Conservation (phyloP, 2,888 invertebrate species). For the Pterobdella sp. region DNA sequence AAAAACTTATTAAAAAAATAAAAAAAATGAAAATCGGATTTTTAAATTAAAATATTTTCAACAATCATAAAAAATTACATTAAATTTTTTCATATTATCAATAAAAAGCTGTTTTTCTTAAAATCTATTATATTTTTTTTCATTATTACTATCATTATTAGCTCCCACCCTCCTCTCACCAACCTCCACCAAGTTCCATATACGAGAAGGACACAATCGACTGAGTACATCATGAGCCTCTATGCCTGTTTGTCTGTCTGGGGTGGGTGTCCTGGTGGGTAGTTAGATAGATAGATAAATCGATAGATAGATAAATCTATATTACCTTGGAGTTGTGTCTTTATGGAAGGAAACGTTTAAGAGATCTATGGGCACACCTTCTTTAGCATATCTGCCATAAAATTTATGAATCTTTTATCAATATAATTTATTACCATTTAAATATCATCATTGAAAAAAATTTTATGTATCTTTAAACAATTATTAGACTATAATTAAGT, state of each 20-base stretch:
- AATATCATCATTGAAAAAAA: not conserved
- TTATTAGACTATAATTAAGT: not conserved
- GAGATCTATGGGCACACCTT: slow-evolving; percentile 70
- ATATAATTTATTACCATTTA: too few relatives aligned
- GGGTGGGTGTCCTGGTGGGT: slow-evolving; percentile 58
- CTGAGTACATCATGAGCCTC: slow-evolving; percentile 56
- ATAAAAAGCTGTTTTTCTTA: too few relatives aligned
- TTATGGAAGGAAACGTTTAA: slow-evolving; percentile 82
- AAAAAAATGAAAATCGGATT: not conserved
- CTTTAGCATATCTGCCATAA: slow-evolving; percentile 44
- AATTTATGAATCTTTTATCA: not conserved
- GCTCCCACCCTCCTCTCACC: not conserved
- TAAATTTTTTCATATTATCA: not conserved
- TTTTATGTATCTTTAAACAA: not conserved
- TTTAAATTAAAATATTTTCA: not conserved
- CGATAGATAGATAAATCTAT: not conserved
- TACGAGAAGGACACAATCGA: slow-evolving; percentile 66
- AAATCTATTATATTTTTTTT: not conserved
- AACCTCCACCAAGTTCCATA: slow-evolving; percentile 75
- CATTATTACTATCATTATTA: not conserved
- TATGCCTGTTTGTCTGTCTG: slow-evolving; percentile 73
- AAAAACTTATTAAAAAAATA: slow-evolving; percentile 10
- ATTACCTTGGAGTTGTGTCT: not conserved
- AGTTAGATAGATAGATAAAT: not conserved
- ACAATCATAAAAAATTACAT: not conserved